Percentiles rank a stretch among this genome's conserved stretches.
phyloP scores from a whole-genome alignment of 30 jellyfish, hydroid and myxozoan species.

The Chironex yamaguchii region DNA sequence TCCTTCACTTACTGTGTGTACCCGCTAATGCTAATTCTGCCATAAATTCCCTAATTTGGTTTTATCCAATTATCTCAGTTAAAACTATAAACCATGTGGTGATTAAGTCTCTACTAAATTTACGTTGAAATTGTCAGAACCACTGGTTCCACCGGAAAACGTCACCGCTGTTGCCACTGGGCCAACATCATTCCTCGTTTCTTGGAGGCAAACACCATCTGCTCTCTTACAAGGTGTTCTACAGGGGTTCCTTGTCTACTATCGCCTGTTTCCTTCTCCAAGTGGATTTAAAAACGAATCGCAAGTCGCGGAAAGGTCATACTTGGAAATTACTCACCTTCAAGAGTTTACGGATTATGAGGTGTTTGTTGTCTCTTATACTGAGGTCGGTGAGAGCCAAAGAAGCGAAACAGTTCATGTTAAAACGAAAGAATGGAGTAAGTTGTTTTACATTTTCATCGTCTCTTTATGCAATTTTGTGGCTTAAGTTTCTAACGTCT shows the following conservation, averaged over 20 bases:
- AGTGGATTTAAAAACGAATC: constrained; percentile 10
- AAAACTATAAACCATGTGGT: neutral
- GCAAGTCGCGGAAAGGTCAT: constrained; percentile 14
- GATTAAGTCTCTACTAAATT: too few species aligned
- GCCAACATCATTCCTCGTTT: constrained; percentile 22
- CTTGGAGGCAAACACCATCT: constrained; percentile 43
- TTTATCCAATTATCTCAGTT: too few species aligned
- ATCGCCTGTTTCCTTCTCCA: constrained; percentile 9
- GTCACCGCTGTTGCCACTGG: constrained; percentile 9
- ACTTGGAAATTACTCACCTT: constrained; percentile 30
- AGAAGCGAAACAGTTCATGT: constrained; percentile 34
- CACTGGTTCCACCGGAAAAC: constrained; percentile 36
- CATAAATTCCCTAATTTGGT: too few species aligned
- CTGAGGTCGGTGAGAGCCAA: constrained; percentile 15
- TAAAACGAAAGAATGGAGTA: constrained; percentile 25
- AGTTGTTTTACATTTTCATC: neutral
- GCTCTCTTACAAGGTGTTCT: constrained; percentile 36
- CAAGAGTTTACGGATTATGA: constrained; percentile 3
- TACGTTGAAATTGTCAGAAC: too few species aligned
- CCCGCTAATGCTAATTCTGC: too few species aligned
- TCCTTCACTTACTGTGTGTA: too few species aligned
- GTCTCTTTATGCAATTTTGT: too few species aligned
- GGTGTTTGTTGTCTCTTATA: constrained; percentile 15
- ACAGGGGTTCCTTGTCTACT: constrained; percentile 22
- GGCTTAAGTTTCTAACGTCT: too few species aligned